Evolutionary conservation across 2,113 vertebrate genomes (phyloP).

Genomic region (Puntigrus tetrazona): DNA sequence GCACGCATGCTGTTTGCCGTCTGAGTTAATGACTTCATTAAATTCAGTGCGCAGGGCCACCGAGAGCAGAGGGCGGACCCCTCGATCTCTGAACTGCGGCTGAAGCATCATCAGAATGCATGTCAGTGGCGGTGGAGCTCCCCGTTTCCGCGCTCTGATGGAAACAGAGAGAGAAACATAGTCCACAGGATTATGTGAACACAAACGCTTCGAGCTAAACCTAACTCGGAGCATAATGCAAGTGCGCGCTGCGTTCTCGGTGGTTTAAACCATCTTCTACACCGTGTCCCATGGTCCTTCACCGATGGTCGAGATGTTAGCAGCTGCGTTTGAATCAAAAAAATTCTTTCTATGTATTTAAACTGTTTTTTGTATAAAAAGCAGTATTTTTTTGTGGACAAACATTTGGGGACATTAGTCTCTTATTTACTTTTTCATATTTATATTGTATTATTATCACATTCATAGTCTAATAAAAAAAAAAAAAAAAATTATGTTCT

Average conservation of each 20-base stretch:
- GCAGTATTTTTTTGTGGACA: too few relatives aligned
- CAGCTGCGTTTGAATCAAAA: neutral
- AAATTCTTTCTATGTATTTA: too few relatives aligned
- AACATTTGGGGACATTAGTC: too few relatives aligned
- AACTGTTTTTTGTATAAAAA: too few relatives aligned
- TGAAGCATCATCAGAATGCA: conserved; percentile 47
- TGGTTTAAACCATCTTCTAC: neutral
- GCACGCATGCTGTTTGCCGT: conserved; percentile 25
- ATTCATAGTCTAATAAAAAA: too few relatives aligned
- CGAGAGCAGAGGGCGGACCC: conserved; percentile 22
- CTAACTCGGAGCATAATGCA: neutral
- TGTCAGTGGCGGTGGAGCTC: conserved; percentile 11
- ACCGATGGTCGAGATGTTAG: neutral
- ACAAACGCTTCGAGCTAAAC: neutral
- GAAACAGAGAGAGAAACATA: neutral
- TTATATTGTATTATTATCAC: too few relatives aligned
- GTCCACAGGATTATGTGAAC: neutral
- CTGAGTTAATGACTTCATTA: conserved; percentile 55
- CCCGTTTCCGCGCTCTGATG: neutral
- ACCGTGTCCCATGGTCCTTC: neutral
- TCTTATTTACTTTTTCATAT: too few relatives aligned
- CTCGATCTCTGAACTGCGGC: neutral
- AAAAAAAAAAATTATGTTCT: too few relatives aligned
- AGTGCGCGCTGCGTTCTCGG: neutral
- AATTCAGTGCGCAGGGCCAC: conserved; percentile 18